A percentile compares a stretch with the other conserved stretches of the same genome.
Conservation (phyloP, 2,113 vertebrate species). For the Panthera tigris region DNA sequence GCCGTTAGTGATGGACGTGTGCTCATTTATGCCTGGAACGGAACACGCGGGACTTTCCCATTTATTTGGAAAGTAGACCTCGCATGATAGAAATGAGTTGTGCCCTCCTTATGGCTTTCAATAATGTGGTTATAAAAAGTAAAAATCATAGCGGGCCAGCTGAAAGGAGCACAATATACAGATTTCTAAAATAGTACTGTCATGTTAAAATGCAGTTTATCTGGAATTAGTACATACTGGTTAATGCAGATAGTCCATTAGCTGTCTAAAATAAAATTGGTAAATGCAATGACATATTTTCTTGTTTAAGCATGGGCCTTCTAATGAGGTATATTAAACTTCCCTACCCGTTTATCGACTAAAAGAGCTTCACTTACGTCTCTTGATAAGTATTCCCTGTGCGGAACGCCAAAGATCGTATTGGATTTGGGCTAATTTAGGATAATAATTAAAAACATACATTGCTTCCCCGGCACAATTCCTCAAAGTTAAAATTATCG, state of each 20-base stretch:
- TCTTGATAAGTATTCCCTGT: too few species aligned
- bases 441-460: background rate
- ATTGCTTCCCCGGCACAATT: background rate
- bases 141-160: background rate
- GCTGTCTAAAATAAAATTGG: background rate
- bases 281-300: background rate
- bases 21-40: background rate
- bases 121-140: background rate
- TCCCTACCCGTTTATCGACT: background rate
- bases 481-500: background rate
- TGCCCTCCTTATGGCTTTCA: background rate
- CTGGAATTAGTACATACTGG: background rate
- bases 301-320: background rate
- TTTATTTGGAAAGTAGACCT: background rate
- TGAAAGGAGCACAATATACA: background rate
- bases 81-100: background rate
- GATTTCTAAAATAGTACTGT: background rate
- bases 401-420: background rate
- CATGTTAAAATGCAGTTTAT: fast-evolving
- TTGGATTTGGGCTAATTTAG: background rate
- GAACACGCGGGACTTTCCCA: background rate
- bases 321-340: background rate
- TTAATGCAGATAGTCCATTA: background rate
- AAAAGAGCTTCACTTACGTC: background rate
- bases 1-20: background rate